phyloP scores from a whole-genome alignment of 2,113 vertebrate species.

The Phylloscopus trochilus region DNA sequence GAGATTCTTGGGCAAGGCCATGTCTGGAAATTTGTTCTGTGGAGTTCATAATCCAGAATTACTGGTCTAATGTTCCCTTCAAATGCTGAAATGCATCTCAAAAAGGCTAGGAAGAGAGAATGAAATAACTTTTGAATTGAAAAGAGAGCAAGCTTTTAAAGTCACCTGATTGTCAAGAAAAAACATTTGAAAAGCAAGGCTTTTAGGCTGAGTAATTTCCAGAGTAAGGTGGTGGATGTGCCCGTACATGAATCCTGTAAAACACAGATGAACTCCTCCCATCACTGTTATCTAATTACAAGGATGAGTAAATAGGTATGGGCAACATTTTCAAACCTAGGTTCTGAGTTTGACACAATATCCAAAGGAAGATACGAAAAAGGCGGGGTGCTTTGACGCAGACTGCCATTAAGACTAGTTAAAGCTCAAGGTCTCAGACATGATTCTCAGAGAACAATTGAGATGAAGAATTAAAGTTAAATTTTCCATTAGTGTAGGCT shows the following conservation, averaged over 20 bases:
- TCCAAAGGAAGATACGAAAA: background rate
- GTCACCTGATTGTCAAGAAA: background rate
- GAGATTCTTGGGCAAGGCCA: background rate
- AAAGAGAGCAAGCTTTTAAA: background rate
- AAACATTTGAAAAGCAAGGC: background rate
- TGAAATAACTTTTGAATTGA: background rate
- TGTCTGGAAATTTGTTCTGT: background rate
- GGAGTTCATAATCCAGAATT: background rate
- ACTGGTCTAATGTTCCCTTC: background rate
- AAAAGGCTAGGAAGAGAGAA: background rate
- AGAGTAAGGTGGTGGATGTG: conserved; percentile 31
- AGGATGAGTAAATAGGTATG: conserved; percentile 62
- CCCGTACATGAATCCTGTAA: conserved; percentile 32
- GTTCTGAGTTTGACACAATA: conserved; percentile 49
- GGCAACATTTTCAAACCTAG: conserved; percentile 43
- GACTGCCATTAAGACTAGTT: background rate
- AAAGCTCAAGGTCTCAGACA: background rate
- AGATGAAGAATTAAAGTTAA: background rate
- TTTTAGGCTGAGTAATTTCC: conserved; percentile 48
- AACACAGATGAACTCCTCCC: conserved; percentile 52
- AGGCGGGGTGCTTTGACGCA: background rate
- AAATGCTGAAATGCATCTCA: background rate
- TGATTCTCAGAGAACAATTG: background rate
- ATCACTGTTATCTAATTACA: conserved; percentile 67
- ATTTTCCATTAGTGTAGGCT: background rate